Conservation (phyloP, 2,797 vertebrate genomes). For the Pseudochirops cupreus region DNA sequence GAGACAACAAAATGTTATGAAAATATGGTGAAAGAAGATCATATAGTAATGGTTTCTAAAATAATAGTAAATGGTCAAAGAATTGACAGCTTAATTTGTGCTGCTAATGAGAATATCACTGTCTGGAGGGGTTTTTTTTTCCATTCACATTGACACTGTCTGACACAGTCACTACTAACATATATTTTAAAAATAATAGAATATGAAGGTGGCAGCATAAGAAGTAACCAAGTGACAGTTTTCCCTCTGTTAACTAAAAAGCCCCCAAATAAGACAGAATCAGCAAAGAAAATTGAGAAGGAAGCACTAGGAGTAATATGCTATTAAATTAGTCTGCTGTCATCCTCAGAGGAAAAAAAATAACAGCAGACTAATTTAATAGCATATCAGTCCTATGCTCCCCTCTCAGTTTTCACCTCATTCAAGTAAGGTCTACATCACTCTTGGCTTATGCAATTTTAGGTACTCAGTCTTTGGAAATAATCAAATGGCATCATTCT, state of each 20-base stretch:
- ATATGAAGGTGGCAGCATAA: neutral
- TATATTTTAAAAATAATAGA: neutral
- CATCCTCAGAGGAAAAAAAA: neutral
- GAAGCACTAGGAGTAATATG: neutral
- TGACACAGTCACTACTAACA: neutral
- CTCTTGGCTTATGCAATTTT: neutral
- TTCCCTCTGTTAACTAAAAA: neutral
- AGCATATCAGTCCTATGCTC: neutral
- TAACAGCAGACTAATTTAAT: neutral
- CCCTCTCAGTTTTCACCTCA: neutral
- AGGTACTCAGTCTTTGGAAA: neutral
- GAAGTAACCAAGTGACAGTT: neutral
- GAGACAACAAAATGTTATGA: neutral
- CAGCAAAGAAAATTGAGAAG: neutral
- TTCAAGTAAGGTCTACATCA: neutral
- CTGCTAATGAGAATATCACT: neutral
- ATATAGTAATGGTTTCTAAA: neutral
- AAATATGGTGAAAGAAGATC: neutral
- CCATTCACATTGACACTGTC: neutral
- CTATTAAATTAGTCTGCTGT: neutral
- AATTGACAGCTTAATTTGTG: neutral
- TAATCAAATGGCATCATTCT: neutral
- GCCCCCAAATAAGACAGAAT: neutral
- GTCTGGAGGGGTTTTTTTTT: neutral
- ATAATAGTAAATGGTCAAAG: neutral